Evolutionary conservation across 1,140 invertebrate genomes (phyloP).

Genomic region (Rhopalosiphum maidis): DNA sequence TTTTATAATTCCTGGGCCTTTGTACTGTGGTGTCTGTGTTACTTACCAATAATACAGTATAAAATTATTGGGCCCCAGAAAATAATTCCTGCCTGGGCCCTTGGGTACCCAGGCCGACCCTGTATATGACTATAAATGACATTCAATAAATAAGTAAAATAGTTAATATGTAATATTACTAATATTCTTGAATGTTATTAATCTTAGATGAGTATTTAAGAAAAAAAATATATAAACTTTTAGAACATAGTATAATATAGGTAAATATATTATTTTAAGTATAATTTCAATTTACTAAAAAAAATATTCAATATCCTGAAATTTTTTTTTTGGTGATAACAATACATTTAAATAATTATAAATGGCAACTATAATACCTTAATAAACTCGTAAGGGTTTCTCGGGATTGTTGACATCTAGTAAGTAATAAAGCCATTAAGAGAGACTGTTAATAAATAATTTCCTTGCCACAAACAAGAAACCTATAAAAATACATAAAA

Average conservation of each 20-base stretch:
- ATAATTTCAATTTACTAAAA: neutral
- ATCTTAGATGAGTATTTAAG: too few relatives aligned
- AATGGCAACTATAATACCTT: conserved; percentile 68
- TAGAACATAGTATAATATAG: neutral
- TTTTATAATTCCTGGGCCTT: too few relatives aligned
- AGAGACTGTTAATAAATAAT: conserved; percentile 87
- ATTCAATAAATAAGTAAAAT: neutral
- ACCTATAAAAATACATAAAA: conserved; percentile 68
- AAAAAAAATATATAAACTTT: neutral
- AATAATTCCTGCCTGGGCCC: too few relatives aligned
- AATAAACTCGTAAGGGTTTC: conserved; percentile 82
- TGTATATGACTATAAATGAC: neutral
- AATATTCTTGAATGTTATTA: too few relatives aligned
- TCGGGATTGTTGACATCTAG: conserved; percentile 86
- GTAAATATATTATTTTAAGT: too few relatives aligned
- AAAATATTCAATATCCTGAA: neutral
- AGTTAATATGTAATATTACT: too few relatives aligned
- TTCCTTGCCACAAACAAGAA: conserved; percentile 94
- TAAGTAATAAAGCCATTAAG: conserved; percentile 96
- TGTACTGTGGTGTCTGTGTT: too few relatives aligned
- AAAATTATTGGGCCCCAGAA: too few relatives aligned
- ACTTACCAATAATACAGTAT: too few relatives aligned
- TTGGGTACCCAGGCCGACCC: too few relatives aligned
- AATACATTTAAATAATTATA: neutral
- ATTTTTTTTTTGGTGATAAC: neutral